phyloP scores from a whole-genome alignment of 2,888 invertebrate genomes.

The Priocnemis perturbator region DNA sequence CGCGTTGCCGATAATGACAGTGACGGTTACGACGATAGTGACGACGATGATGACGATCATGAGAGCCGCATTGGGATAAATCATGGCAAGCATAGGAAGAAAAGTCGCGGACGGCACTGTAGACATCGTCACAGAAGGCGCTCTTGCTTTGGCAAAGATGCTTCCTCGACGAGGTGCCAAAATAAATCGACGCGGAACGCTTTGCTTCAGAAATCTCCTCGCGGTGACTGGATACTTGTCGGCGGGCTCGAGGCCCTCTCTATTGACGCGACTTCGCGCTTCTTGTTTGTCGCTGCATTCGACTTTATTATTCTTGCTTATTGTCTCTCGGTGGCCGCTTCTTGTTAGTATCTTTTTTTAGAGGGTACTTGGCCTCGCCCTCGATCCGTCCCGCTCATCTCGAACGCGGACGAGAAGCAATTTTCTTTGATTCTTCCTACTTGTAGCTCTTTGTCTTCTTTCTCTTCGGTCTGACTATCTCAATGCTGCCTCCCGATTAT shows the following conservation, averaged over 20 bases:
- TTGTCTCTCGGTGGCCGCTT: neutral
- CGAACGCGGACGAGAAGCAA: too few relatives aligned
- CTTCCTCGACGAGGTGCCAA: conserved; percentile 26
- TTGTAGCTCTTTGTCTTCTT: too few relatives aligned
- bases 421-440: too few relatives aligned
- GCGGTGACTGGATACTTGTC: neutral
- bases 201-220: conserved; percentile 2
- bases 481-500: too few relatives aligned
- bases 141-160: conserved; percentile 57
- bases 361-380: neutral
- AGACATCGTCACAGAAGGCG: conserved; percentile 51
- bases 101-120: conserved; percentile 14
- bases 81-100: conserved; percentile 23
- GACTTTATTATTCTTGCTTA: too few relatives aligned
- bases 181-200: neutral
- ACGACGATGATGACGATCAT: conserved; percentile 7
- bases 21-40: conserved; percentile 35
- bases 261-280: neutral
- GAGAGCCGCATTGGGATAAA: conserved; percentile 39
- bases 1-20: conserved; percentile 7
- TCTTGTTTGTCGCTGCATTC: neutral
- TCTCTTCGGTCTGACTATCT: too few relatives aligned
- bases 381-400: too few relatives aligned
- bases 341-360: neutral
- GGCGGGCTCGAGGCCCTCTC: too few relatives aligned